phyloP scores from a whole-genome alignment of 2,113 vertebrate species.

The Megatriorchis doriae region DNA sequence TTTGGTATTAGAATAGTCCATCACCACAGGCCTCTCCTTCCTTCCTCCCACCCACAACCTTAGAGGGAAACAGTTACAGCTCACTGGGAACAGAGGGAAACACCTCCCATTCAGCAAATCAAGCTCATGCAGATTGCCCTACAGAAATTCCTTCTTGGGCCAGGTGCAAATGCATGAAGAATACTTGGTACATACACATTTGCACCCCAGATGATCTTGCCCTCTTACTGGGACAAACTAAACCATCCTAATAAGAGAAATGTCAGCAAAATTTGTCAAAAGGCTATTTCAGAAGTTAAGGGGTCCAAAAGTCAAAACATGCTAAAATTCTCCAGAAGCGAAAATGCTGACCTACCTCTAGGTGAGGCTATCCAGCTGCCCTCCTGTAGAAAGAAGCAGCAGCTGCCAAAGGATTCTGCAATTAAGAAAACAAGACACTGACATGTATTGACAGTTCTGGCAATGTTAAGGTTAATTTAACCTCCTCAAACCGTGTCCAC shows the following conservation, averaged over 20 bases:
- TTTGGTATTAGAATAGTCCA: not conserved
- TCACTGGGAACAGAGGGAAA: not conserved
- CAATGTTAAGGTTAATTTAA: not conserved
- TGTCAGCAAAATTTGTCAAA: not conserved
- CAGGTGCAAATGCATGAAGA: rapidly evolving
- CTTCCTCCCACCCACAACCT: not conserved
- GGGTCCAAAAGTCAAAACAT: not conserved
- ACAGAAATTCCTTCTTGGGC: not conserved
- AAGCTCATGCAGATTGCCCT: rapidly evolving
- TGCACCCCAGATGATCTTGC: not conserved
- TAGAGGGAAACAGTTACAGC: not conserved
- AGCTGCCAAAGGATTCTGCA: not conserved
- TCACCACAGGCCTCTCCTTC: not conserved
- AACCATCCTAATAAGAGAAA: not conserved
- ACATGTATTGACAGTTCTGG: not conserved
- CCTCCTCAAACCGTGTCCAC: not conserved
- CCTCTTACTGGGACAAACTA: not conserved
- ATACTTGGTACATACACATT: not conserved
- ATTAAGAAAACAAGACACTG: not conserved
- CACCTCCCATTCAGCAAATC: not conserved
- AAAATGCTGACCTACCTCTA: not conserved
- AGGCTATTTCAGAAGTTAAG: not conserved
- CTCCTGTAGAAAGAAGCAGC: not conserved
- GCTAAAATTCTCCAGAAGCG: not conserved
- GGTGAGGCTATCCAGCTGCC: not conserved